Evolutionary conservation across 1,140 invertebrate species (phyloP), one percentile per base, ranked within the genome.

Genomic region (Cydia amplana): DNA sequence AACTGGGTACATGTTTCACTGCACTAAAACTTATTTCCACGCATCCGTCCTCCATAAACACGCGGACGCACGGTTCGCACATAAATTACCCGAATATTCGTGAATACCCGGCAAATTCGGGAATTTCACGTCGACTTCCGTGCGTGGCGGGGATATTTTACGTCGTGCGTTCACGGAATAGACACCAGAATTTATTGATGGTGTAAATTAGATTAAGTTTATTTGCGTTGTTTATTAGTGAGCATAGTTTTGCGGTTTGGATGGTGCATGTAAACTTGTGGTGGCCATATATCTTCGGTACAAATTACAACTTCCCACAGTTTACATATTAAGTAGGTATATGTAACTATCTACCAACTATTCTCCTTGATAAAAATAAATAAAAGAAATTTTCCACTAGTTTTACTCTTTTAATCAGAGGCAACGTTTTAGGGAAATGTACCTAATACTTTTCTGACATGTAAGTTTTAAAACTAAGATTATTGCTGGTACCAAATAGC

Each of bases 11-110:
- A n/a, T n/a, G 14, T 12, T 36, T 32, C 25, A n/a, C 64, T 16
- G 28, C 65, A 70, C 32, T 32, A 18, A 36, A 70, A 18, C 16
- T 70, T 70, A 18, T 40, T 70, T 70, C 18, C 32, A 7, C 65
- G 32, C 32, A 32, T 67, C 32, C 7, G 16, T 70, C 65, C 32
- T n/a, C 28, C 23, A 67, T 25, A 32, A 40, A 70, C 32, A 70
- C 28, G 9, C 65, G 65, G 20, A 40, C 49, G 49, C 78, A 81
- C 74, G 79, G 72, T 49, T 79, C 76, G 36, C 79, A 82, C 80
- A 85, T 82, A 82, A 85, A 85, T 81, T 80, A 75, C 55, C 65
- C 32, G 65, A 70, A 70, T 70, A 70, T 70, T 36, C 55, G 55
- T 20, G 65, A 20, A n/a, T 6, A 10, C 18, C 16, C 65, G 65